phyloP scores from a whole-genome alignment of 2,888 invertebrate species.

The Agriopis leucophaearia region DNA sequence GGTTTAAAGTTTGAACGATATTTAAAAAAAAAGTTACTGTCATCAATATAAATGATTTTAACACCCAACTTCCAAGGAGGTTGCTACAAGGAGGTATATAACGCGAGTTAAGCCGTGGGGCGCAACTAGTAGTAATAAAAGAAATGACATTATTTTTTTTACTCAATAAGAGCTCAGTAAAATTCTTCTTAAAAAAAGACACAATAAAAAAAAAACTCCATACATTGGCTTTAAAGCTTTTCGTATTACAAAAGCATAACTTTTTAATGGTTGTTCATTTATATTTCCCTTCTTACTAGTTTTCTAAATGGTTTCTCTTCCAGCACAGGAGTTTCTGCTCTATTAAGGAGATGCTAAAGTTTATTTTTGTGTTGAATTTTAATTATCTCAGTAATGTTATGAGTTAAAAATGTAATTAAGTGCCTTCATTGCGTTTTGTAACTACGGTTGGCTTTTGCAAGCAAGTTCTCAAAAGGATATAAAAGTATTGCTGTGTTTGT shows the following conservation, averaged over 20 bases:
- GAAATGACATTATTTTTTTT: background rate
- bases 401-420: constrained; percentile 43
- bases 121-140: too few species aligned
- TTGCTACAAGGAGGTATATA: too few species aligned
- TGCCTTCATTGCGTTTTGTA: constrained; percentile 32
- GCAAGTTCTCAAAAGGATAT: constrained; percentile 25
- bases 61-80: too few species aligned
- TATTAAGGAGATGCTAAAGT: background rate
- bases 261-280: constrained; percentile 53
- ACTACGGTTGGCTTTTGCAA: constrained; percentile 31
- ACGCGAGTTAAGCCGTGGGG: too few species aligned
- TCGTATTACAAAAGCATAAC: constrained; percentile 48
- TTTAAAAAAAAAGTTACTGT: too few species aligned
- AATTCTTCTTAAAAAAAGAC: background rate
- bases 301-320: constrained; percentile 7
- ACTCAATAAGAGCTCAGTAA: background rate
- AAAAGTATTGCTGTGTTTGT: background rate
- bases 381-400: constrained; percentile 23
- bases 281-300: constrained; percentile 47
- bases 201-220: background rate
- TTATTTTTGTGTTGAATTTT: constrained; percentile 6
- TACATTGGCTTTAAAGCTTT: constrained; percentile 49
- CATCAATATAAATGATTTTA: too few species aligned
- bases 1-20: background rate
- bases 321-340: constrained; percentile 1